Evolutionary conservation across 2,113 vertebrate species (phyloP).

Genomic region (Xiphophorus hellerii): DNA sequence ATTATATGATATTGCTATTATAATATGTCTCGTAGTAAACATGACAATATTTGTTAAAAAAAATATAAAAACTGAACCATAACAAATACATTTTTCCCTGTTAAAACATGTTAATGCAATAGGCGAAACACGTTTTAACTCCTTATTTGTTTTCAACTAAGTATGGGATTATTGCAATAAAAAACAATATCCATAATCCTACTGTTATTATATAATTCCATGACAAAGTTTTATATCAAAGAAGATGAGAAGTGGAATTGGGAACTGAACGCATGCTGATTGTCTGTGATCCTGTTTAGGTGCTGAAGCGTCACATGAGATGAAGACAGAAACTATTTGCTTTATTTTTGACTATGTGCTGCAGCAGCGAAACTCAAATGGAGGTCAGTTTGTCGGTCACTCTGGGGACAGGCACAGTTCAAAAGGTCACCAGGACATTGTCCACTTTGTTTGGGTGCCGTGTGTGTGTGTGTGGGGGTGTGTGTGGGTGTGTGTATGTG

Average conservation of each 20-base stretch:
- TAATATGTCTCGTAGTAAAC: no score
- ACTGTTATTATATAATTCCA: neutral
- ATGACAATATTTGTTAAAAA: no score
- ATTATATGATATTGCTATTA: no score
- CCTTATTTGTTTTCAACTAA: neutral
- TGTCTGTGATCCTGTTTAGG: neutral
- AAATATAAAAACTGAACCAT: no score
- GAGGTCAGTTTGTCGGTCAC: conserved; percentile 51
- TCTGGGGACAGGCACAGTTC: conserved; percentile 65
- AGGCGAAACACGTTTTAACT: neutral
- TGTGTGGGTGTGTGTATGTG: neutral
- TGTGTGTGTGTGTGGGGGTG: neutral
- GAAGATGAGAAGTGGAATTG: neutral
- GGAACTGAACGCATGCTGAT: neutral
- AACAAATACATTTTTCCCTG: neutral
- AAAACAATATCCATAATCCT: neutral
- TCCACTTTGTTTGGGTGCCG: conserved; percentile 77
- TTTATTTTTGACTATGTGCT: neutral
- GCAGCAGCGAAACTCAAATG: conserved; percentile 14
- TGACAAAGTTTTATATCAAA: neutral
- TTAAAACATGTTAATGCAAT: neutral
- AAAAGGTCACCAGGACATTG: conserved; percentile 71
- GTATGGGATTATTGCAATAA: neutral
- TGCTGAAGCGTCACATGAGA: neutral
- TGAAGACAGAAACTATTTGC: neutral